Evolutionary conservation across 1,140 invertebrate genomes (phyloP).

Genomic region (Drosophila busckii): DNA sequence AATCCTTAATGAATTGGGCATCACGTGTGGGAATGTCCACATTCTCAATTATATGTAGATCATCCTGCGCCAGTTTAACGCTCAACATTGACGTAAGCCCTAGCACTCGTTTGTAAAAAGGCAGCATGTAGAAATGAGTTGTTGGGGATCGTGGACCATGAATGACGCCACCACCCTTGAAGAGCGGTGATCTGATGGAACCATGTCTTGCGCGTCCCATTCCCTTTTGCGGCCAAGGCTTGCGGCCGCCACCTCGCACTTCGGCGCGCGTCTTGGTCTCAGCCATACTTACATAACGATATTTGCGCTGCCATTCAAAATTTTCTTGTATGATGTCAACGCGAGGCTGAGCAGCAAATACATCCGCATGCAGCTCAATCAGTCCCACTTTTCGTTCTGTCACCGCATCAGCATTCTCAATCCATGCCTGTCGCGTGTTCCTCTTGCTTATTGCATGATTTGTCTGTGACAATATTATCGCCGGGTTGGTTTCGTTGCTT

Average conservation of each 20-base stretch:
- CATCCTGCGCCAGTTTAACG: slow-evolving; percentile 95
- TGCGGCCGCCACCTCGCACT: slow-evolving; percentile 90
- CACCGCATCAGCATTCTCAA: slow-evolving; percentile 91
- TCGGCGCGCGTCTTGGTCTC: slow-evolving; percentile 89
- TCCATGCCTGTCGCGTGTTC: slow-evolving; percentile 88
- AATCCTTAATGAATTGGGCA: slow-evolving; percentile 87
- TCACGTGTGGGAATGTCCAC: slow-evolving; percentile 93
- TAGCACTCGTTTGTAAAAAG: slow-evolving; percentile 85
- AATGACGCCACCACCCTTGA: slow-evolving; percentile 87
- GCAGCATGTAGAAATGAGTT: slow-evolving; percentile 95
- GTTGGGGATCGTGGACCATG: slow-evolving; percentile 94
- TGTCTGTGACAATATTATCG: slow-evolving; percentile 55
- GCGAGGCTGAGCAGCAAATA: slow-evolving; percentile 90
- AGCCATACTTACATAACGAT: slow-evolving; percentile 88
- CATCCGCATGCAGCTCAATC: slow-evolving; percentile 91
- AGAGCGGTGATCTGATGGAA: slow-evolving; percentile 93
- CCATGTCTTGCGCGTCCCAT: slow-evolving; percentile 92
- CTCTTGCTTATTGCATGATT: slow-evolving; percentile 47
- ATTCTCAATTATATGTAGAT: slow-evolving; percentile 93
- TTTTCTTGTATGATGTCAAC: slow-evolving; percentile 94
- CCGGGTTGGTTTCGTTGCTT: slow-evolving; percentile 8
- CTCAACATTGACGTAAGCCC: slow-evolving; percentile 92
- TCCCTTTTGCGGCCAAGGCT: slow-evolving; percentile 98
- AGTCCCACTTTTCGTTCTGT: slow-evolving; percentile 90
- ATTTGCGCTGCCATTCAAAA: slow-evolving; percentile 92